A percentile compares a stretch with the other conserved stretches of the same genome.
These are phyloP conservation scores for Hyppa rectilinea DNA, from an alignment of 2,888 invertebrate species.

Conservation along the genomic window DNA sequence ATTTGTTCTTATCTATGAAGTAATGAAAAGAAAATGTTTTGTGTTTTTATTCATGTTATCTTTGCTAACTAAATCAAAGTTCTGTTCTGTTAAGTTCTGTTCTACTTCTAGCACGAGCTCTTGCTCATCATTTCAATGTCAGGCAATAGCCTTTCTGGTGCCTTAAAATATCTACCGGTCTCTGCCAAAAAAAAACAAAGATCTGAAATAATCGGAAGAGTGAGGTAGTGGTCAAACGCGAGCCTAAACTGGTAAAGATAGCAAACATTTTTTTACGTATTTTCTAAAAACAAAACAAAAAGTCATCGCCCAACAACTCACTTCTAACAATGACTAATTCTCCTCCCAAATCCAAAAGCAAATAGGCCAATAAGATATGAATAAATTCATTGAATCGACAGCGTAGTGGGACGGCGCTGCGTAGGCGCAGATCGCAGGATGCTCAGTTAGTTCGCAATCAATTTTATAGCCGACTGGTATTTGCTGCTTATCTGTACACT, in stretches of 20 bases:
- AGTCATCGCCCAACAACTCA: background rate
- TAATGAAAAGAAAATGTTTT: background rate
- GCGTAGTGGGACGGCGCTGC: constrained; percentile 67
- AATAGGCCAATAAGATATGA: constrained; percentile 63
- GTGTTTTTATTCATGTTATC: background rate
- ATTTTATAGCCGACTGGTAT: constrained; percentile 84
- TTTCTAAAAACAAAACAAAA: background rate
- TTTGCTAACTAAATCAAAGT: background rate
- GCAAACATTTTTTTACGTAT: background rate
- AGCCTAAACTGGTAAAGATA: background rate
- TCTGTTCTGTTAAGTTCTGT: background rate
- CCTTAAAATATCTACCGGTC: background rate
- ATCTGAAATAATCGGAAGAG: background rate
- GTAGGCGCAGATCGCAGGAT: constrained; percentile 80
- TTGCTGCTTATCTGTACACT: constrained; percentile 79
- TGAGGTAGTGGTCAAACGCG: background rate
- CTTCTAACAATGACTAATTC: constrained; percentile 38
- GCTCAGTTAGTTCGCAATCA: constrained; percentile 82
- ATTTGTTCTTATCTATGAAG: too few relatives aligned
- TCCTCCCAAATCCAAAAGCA: constrained; percentile 53
- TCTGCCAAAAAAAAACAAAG: background rate
- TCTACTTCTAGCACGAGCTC: background rate
- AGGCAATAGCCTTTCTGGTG: background rate
- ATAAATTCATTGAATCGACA: constrained; percentile 70
- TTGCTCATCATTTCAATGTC: background rate